phyloP scores from a whole-genome alignment of 2,113 vertebrate genomes.

The Excalfactoria chinensis region DNA sequence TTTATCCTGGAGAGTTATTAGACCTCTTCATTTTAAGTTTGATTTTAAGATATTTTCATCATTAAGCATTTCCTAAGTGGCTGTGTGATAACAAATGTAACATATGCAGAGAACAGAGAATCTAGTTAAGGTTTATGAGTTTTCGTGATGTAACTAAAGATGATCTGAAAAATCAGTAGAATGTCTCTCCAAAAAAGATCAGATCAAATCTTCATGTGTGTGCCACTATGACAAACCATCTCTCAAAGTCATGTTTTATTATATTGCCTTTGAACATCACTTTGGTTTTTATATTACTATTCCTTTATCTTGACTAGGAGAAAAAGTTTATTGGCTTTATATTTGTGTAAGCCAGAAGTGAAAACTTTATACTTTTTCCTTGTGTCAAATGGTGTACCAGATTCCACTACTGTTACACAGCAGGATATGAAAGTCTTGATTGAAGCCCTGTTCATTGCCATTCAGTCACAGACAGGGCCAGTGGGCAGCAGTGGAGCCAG shows the following conservation, averaged over 20 bases:
- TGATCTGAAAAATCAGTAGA: neutral
- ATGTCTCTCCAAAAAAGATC: neutral
- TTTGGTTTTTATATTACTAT: neutral
- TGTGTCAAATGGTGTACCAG: neutral
- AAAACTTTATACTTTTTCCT: neutral
- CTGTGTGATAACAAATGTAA: neutral
- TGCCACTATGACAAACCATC: neutral
- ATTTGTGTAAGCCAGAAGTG: accelerated
- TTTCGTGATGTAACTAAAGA: neutral
- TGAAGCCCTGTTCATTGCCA: neutral
- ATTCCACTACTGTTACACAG: neutral
- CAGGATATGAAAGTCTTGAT: neutral
- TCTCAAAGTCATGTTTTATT: neutral
- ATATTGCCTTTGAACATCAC: neutral
- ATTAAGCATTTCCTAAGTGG: neutral
- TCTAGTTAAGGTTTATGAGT: neutral
- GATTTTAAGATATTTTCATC: neutral
- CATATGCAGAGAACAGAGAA: neutral
- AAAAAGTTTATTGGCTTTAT: neutral
- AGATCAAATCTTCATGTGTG: neutral
- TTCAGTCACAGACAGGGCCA: neutral
- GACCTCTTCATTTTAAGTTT: neutral
- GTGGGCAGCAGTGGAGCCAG: neutral
- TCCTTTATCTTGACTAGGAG: neutral
- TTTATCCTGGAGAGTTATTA: neutral